Base-by-base conservation (phyloP, 2,888 invertebrate genomes). In the Caenorhabditis sp. region DNA sequence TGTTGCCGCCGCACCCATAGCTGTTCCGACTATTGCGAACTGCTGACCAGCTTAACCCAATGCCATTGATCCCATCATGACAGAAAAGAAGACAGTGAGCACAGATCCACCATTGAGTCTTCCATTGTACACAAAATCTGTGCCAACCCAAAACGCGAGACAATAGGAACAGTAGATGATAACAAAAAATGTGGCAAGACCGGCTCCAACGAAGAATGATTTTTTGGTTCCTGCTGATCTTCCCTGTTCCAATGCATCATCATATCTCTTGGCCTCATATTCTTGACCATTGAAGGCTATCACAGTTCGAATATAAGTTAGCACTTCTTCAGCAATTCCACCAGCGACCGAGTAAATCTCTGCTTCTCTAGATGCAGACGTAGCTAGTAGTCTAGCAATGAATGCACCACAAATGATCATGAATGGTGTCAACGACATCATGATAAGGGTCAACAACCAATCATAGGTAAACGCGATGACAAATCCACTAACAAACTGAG, bases 161-260 rank as follows among this genome's bases (percentile, higher is more conserved):
- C 79, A 72, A 64, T 85, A 89, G 4, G 88, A 84, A 5, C 83
- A 64, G 73, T 88, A 89, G 76, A 89, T 87, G 43, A 87, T 78
- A 17, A 89, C 69, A 65, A 88, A 85, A 17, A 87, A 85, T 27
- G 83, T 65, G 0, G 86, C 88, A 10, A 82, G 59, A 14, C 83
- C 83, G 14, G 80, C 83, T 59, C 83, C 83, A 36, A 76, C 75
- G 80, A 80, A 83, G 58, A 83, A 78, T 31, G 82, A 82, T 66
- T 84, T 84, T 79, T 74, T 69, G 5, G 82, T 62, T 5, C 80
- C 84, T 53, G 73, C 82, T 20, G 69, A 62, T 63, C 72, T 79
- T 59, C 82, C 83, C 21, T 75, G 67, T n/a, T 67, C 52, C 17
- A 84, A 58, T 26, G 82, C 78, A 0, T 59, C 57, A n/a, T 59